Evolutionary conservation across 2,888 invertebrate genomes (phyloP), one percentile per base, ranked within the genome.

Genomic region (Leptinotarsa haldemani): DNA sequence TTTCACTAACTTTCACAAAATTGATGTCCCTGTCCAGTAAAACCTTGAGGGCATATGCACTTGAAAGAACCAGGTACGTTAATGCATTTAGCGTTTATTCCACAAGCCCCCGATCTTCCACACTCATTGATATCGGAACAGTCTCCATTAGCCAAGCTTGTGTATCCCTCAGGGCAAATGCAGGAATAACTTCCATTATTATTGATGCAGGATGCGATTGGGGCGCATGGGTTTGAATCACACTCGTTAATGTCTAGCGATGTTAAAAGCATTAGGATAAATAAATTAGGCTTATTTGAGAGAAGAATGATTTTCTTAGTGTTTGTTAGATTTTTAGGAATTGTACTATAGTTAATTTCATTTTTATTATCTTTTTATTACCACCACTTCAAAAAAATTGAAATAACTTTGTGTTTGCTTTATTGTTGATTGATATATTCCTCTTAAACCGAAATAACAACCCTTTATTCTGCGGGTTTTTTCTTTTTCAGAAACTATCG

Each of bases 21-120:
- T 80, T 91, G 90, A 84, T 92, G 90, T 83, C 94, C 93, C 87
- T 93, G 92, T 84, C 94, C 94, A 81, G 90, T 90, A 88, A 93
- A 94, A 79, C 94, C 94, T 81, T 90, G 90, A 47, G 93, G 93
- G 86, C 94, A 94, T 78, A 93, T 89, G 87, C 94, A 94, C 85
- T 92, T 92, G 89, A 91, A 94, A 72, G 93, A 92, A 82, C 95
- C 95, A n/a, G 92, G 92, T 69, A 93, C 91, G 88, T 95, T 95
- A 87, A 92, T 91, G 89, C 95, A 95, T 87, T 93, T 92, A 79
- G 95, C 93, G 87, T 94, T 93, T 82, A 90, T 89, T 78, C 94
- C 94, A 85, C 95, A 95, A 84, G 91, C 89, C 82, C 90, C 90
- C 78, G 89, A 85, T 80, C 89, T 88, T 74, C 90, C 90, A 87